These are phyloP conservation scores for Melanostoma mellinum DNA, from an alignment of 2,888 invertebrate genomes.

Conservation along the genomic window DNA sequence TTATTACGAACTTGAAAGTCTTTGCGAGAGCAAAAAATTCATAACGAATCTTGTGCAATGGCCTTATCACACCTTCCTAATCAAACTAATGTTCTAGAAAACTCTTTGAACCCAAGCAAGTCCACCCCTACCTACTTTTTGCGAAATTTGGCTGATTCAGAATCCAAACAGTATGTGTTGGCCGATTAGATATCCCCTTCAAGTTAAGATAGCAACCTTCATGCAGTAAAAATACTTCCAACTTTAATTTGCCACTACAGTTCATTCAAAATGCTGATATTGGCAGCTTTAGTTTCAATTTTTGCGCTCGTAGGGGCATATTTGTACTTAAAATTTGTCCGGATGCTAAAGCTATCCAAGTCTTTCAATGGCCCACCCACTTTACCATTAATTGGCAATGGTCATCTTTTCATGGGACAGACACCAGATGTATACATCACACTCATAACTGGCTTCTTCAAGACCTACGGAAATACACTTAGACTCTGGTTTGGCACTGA, in stretches of 20 bases:
- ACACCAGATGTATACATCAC: conserved; percentile 79
- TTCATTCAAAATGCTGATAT: conserved; percentile 74
- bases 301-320: conserved; percentile 20
- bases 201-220: neutral
- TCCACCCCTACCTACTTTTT: no score
- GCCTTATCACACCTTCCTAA: no score
- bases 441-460: conserved; percentile 79
- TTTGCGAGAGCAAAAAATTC: no score
- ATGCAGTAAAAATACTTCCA: neutral
- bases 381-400: conserved; percentile 83
- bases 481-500: conserved; percentile 80
- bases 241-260: neutral
- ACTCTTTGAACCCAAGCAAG: no score
- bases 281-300: conserved; percentile 27
- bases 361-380: conserved; percentile 80
- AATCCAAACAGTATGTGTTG: no score
- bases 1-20: no score
- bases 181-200: no score
- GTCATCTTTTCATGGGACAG: conserved; percentile 81
- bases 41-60: no score
- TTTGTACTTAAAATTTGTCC: conserved; percentile 76
- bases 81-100: no score
- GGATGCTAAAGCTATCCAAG: conserved; percentile 76
- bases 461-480: conserved; percentile 76
- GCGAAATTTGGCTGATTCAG: no score